Evolutionary conservation across 2,888 invertebrate species (phyloP).

Genomic region (Cecidostiba fungosa): DNA sequence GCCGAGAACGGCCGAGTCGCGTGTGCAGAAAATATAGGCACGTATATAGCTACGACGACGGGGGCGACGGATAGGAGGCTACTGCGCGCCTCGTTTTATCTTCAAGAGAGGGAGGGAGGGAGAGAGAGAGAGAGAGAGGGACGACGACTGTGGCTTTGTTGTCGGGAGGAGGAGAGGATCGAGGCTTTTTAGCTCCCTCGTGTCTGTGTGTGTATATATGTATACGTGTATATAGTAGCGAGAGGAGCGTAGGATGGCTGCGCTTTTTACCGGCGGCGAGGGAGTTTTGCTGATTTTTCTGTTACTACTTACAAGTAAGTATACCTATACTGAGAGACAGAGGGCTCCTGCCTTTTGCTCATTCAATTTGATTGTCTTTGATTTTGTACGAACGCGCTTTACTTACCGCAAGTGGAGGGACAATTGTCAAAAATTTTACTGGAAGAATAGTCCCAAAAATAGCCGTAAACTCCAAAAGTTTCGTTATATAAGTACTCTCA

Average conservation of each 20-base stretch:
- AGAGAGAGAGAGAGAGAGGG: constrained; percentile 3
- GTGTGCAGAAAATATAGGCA: constrained; percentile 19
- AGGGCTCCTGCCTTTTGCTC: too few species aligned
- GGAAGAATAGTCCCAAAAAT: background rate
- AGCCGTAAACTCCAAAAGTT: background rate
- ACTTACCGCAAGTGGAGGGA: too few species aligned
- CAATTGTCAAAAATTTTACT: too few species aligned
- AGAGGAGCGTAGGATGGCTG: background rate
- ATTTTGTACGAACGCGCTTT: too few species aligned
- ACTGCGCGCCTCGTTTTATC: background rate
- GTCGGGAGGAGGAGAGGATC: background rate
- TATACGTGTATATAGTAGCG: background rate
- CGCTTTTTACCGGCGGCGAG: constrained; percentile 1
- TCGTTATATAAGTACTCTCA: background rate
- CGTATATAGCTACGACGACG: constrained; percentile 10
- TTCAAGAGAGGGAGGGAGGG: constrained; percentile 1
- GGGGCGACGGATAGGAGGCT: constrained; percentile 9
- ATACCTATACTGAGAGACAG: too few species aligned
- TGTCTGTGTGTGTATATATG: background rate
- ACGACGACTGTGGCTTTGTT: background rate
- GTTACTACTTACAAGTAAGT: background rate
- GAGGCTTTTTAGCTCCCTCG: constrained; percentile 15
- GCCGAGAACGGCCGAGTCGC: constrained; percentile 24
- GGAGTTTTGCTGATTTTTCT: background rate
- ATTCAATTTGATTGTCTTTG: too few species aligned